Conservation (phyloP, 2,113 vertebrate genomes). For the Clupea harengus region DNA sequence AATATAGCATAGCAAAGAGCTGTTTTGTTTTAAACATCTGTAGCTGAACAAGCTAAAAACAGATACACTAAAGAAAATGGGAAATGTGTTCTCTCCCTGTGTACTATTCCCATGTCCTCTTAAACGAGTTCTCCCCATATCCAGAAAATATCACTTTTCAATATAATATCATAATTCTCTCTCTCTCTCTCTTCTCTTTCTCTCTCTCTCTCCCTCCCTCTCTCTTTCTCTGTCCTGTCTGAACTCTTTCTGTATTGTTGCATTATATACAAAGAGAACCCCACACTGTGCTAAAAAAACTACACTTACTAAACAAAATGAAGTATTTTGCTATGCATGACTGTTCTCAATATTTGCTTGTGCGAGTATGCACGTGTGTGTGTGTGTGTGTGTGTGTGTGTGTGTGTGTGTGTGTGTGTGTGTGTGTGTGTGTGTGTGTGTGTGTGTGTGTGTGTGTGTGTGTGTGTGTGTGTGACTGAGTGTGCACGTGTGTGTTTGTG, state of each 20-base stretch:
- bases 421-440: constrained; percentile 27
- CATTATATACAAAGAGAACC: background rate
- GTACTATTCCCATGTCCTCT: too few relatives aligned
- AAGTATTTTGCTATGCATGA: background rate
- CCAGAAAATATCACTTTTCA: too few relatives aligned
- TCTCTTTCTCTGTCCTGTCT: too few relatives aligned
- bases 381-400: background rate
- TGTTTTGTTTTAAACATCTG: background rate
- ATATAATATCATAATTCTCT: too few relatives aligned
- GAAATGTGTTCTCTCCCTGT: too few relatives aligned
- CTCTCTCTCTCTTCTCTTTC: too few relatives aligned
- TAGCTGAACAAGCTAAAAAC: too few relatives aligned
- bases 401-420: background rate
- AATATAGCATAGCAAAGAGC: background rate
- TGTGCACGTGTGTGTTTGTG: constrained; percentile 32
- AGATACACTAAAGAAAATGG: too few relatives aligned
- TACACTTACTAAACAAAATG: background rate
- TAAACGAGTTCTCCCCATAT: too few relatives aligned
- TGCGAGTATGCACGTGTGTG: constrained; percentile 20
- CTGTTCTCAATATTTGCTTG: background rate
- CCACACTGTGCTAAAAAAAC: background rate
- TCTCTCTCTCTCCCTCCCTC: too few relatives aligned
- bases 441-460: constrained; percentile 32
- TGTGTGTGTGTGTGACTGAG: background rate
- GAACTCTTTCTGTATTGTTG: too few relatives aligned